Base-by-base conservation (phyloP, 2,113 vertebrate species). In the Lasiurus cinereus region DNA sequence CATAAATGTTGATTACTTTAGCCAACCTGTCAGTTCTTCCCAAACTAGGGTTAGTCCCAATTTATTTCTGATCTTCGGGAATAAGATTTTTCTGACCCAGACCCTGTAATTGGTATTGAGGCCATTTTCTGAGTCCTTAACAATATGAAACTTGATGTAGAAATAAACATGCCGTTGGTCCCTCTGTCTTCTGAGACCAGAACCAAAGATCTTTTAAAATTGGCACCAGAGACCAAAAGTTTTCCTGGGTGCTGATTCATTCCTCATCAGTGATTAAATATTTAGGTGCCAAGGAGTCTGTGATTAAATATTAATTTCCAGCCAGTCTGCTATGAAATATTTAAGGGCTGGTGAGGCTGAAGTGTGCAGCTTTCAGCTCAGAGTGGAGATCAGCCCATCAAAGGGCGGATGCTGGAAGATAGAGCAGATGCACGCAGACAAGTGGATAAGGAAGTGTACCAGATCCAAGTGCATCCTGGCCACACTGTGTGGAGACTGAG, bases 251-350 rank as follows among this genome's bases (percentile, higher is more conserved):
- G 10, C 96, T 87, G 85, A 95, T 91, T 94, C 92, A 94, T 95
- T 85, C 36, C 94, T 86, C 83, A 79, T 93, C 85, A 86, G 69
- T 96, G 97, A 97, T 97, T 95, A 97, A 97, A 97, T 97, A 97
- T 97, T 97, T 96, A 97, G 89, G 94, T 90, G 66, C 93, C 85
- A 91, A 93, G 85, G 86, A 96, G 91, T 88, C 94, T 96, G 91
- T 96, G 94, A 97, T 97, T 94, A 97, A 97, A 97, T 97, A 97
- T 97, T 97, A 85, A 97, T 96, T 85, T 79, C 76, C 89, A 94
- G 96, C 92, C 96, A 80, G 94, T 86, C 95, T 91, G 94, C 95
- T 74, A 97, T 97, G 76, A 97, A 97, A 97, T 97, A 97, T 97
- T 97, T 95, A 97, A 95, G 94, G 82, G 50, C 54, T 94, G 85